Conservation (phyloP, 2,113 vertebrate genomes). For the Orientallactaga bullata region DNA sequence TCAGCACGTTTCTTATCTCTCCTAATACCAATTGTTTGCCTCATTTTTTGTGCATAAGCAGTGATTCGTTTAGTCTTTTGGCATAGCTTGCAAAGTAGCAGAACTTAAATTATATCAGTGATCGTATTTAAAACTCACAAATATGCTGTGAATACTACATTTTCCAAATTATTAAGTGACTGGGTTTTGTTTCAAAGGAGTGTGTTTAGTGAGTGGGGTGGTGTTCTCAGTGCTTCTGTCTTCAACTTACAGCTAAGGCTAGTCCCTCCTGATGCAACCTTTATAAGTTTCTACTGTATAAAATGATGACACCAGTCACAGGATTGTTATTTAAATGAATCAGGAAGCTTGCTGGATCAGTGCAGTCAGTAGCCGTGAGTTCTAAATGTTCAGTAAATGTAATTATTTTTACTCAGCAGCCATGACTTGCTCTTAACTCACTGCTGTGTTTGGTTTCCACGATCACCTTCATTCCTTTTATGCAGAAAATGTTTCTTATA, state of each 20-base stretch:
- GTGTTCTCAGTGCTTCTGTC: no score
- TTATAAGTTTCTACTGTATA: background rate
- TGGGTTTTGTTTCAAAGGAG: background rate
- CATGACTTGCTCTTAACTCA: slow-evolving; percentile 14
- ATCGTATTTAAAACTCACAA: background rate
- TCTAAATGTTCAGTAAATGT: background rate
- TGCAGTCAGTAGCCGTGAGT: background rate
- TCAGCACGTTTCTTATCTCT: background rate
- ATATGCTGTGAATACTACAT: background rate
- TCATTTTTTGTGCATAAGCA: background rate
- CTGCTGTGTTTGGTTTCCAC: background rate
- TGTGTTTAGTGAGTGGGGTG: background rate
- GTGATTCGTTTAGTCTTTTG: background rate
- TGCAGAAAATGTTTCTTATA: background rate
- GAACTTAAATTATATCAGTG: background rate
- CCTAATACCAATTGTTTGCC: background rate
- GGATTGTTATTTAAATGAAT: background rate
- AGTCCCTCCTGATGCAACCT: background rate
- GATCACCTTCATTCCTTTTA: background rate
- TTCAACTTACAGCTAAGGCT: no score
- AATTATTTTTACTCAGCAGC: background rate
- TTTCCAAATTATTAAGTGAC: slow-evolving; percentile 22
- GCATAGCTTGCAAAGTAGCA: background rate
- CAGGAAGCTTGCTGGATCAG: background rate
- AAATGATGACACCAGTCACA: background rate